A percentile compares a stretch with the other conserved stretches of the same genome.
Evolutionary conservation across 2,888 invertebrate genomes (phyloP).

Genomic region (Mycogona germanica): DNA sequence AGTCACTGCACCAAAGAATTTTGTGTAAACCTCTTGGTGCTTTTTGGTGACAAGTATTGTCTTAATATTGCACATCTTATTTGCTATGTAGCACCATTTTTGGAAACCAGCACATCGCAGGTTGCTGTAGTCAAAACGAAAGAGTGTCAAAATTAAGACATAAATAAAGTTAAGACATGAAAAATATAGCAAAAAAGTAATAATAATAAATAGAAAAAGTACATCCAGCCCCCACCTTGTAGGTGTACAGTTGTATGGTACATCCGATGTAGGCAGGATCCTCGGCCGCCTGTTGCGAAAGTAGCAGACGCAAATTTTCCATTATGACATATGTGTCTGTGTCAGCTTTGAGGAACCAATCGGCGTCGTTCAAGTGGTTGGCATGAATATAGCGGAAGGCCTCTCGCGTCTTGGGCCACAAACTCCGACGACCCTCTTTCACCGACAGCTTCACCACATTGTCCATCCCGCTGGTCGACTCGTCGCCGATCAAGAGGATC

Average conservation of each 20-base stretch:
- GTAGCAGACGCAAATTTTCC: conserved; percentile 89
- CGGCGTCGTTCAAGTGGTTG: conserved; percentile 69
- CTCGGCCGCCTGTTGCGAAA: conserved; percentile 56
- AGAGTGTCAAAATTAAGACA: too few species aligned
- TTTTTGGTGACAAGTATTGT: too few species aligned
- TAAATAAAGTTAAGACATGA: too few species aligned
- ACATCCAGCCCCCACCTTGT: conserved; percentile 31
- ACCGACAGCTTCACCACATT: conserved; percentile 57
- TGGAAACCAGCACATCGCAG: too few species aligned
- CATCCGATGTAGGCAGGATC: conserved; percentile 83
- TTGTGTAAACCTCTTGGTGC: too few species aligned
- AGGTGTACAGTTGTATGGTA: conserved; percentile 69
- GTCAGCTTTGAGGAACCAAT: conserved; percentile 98
- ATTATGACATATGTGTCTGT: conserved; percentile 94
- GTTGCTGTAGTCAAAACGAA: too few species aligned
- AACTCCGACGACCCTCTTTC: conserved; percentile 70
- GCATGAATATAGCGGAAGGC: conserved; percentile 75
- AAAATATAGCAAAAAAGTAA: too few species aligned
- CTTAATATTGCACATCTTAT: too few species aligned
- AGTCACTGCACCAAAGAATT: too few species aligned
- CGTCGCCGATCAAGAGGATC: conserved; percentile 73
- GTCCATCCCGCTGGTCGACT: conserved; percentile 56
- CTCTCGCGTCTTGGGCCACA: conserved; percentile 96
- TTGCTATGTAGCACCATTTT: too few species aligned
- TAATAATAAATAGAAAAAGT: neutral